Base-by-base conservation (phyloP, 2,888 invertebrate genomes). In the Phengaris arion region DNA sequence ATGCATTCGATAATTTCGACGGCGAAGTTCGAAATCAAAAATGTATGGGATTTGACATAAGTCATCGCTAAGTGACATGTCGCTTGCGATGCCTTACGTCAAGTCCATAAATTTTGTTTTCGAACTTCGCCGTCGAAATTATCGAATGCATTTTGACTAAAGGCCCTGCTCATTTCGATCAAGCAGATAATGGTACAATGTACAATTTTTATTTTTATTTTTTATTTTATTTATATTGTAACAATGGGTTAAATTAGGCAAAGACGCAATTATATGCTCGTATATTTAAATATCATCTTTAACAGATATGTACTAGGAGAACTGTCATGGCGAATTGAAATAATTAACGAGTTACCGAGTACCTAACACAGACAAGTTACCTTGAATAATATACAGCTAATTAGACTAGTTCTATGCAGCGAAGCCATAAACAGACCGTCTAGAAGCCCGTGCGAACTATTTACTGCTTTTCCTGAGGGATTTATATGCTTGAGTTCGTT, bases 401-500 rank as follows among this genome's bases (percentile, higher is more conserved):
- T 64, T 64, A 64, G 13, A 12, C 64, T 64, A 64, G 35, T 64
- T 6, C 35, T 64, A 64, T 45, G 64, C 13, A 35, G 35, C 35
- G 64, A 64, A 64, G 64, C 64, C 35, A 35, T 64, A 64, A 64
- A 64, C 45, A 35, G 64, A 35, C 35, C 64, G 64, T 45, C 64
- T 64, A 64, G 59, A 64, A 64, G 59, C 22, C 64, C 12, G 35
- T 35, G 45, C 15, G 64, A 35, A 64, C 64, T 35, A 64, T 64
- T 64, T 45, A 64, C 64, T 64, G 35, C 64, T 6, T 45, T 6
- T 35, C 45, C n/a, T 12, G 64, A 35, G 64, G 64, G 64, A 64
- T 64, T 64, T 64, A 64, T 64, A 64, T 64, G 35, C 64, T 64
- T 64, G 10, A 35, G 64, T 64, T 64, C 35, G 64, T 64, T 64